These are phyloP conservation scores for Dinomys branickii DNA, from an alignment of 2,113 vertebrate species.

Conservation along the genomic window DNA sequence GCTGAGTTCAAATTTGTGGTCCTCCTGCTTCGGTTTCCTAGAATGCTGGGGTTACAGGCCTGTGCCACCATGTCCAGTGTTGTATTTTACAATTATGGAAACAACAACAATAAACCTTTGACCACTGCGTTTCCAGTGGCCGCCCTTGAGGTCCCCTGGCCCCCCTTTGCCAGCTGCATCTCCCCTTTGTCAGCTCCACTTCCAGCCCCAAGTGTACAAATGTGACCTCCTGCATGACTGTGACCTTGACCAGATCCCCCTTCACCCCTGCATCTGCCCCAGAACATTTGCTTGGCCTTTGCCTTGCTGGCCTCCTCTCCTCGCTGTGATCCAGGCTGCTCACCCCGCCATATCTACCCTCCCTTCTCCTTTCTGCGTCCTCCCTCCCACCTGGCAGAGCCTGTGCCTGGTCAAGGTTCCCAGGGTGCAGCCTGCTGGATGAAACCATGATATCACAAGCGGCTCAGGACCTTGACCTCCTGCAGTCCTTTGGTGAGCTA, in stretches of 20 bases:
- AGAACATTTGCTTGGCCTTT: not conserved
- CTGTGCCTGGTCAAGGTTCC: not conserved
- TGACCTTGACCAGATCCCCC: not conserved
- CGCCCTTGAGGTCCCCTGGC: not conserved
- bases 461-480: not conserved
- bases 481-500: not conserved
- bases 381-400: not conserved
- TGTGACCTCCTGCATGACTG: not conserved
- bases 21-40: not conserved
- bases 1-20: not conserved
- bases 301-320: not conserved
- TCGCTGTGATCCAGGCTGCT: not conserved
- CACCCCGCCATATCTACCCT: not conserved
- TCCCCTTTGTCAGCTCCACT: not conserved
- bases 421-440: not conserved
- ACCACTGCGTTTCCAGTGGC: not conserved
- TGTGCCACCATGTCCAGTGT: not conserved
- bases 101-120: not conserved
- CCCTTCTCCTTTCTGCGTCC: too few relatives aligned
- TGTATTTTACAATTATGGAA: not conserved
- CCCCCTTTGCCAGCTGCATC: not conserved
- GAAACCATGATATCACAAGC: rapidly evolving
- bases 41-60: not conserved
- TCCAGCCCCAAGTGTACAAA: not conserved
- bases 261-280: not conserved